Percentiles rank a stretch among this genome's conserved stretches.
These are phyloP conservation scores for Sinocyclocheilus anophthalmus DNA, from an alignment of 2,113 vertebrate genomes.

Conservation along the genomic window DNA sequence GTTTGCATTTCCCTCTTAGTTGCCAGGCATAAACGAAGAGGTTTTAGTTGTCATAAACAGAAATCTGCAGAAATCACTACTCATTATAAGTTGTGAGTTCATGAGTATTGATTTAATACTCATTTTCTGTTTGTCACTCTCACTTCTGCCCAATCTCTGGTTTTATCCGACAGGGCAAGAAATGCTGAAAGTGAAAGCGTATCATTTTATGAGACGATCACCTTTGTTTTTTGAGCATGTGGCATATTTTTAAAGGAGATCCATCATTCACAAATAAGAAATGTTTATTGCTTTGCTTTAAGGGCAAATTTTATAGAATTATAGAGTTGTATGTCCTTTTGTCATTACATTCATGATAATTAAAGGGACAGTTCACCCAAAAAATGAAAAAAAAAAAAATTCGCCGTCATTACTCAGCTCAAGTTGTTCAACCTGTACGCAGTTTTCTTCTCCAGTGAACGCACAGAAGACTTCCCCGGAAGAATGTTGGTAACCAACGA, in stretches of 20 bases:
- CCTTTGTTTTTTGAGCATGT: neutral
- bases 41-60: no score
- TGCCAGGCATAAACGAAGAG: no score
- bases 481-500: no score
- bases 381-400: no score
- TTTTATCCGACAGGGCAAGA: neutral
- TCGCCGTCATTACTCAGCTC: no score
- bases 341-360: no score
- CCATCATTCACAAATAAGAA: neutral
- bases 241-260: neutral
- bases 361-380: no score
- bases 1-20: neutral
- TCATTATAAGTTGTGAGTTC: neutral
- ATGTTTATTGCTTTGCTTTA: neutral
- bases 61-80: no score
- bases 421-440: no score
- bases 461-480: no score
- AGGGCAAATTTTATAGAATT: no score
- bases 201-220: neutral
- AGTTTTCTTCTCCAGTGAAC: no score
- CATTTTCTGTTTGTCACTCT: slow-evolving; percentile 4
- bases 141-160: neutral
- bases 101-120: neutral
- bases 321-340: neutral
- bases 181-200: neutral